Conservation (phyloP, 1,140 invertebrate genomes). For the Megathymus violae region DNA sequence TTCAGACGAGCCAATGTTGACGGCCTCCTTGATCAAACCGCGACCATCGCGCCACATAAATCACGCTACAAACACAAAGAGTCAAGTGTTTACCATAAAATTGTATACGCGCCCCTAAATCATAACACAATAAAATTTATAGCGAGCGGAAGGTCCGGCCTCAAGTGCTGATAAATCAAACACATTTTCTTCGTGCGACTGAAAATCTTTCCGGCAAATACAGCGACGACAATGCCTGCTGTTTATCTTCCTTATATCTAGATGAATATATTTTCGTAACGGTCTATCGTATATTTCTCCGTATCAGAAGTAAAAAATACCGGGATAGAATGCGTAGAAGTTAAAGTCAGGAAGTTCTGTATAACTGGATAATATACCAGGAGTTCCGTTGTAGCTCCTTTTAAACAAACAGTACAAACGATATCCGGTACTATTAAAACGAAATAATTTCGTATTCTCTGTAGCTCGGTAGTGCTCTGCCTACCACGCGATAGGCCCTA, state of each 20-base stretch:
- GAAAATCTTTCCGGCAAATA: slow-evolving; percentile 75
- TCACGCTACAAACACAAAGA: slow-evolving; percentile 69
- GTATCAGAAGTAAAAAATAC: background rate
- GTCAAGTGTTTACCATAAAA: slow-evolving; percentile 82
- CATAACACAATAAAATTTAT: slow-evolving; percentile 83
- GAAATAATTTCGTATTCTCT: too few relatives aligned
- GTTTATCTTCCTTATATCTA: slow-evolving; percentile 63
- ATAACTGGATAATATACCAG: background rate
- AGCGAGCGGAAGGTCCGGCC: slow-evolving; percentile 79
- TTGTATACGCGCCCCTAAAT: slow-evolving; percentile 77
- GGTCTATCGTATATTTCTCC: background rate
- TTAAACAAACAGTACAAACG: background rate
- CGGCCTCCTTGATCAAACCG: slow-evolving; percentile 49
- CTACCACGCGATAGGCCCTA: too few relatives aligned
- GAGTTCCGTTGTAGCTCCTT: background rate
- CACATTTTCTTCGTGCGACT: slow-evolving; percentile 77
- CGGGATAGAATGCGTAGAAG: background rate
- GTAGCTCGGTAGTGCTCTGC: too few relatives aligned
- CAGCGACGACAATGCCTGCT: slow-evolving; percentile 56
- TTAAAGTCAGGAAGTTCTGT: background rate
- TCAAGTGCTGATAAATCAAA: slow-evolving; percentile 82
- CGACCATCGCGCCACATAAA: slow-evolving; percentile 53
- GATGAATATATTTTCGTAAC: slow-evolving; percentile 42
- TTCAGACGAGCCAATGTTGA: slow-evolving; percentile 49
- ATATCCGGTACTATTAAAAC: too few relatives aligned